Base-by-base conservation (phyloP, 2,797 vertebrate species). In the Discoglossus pictus region DNA sequence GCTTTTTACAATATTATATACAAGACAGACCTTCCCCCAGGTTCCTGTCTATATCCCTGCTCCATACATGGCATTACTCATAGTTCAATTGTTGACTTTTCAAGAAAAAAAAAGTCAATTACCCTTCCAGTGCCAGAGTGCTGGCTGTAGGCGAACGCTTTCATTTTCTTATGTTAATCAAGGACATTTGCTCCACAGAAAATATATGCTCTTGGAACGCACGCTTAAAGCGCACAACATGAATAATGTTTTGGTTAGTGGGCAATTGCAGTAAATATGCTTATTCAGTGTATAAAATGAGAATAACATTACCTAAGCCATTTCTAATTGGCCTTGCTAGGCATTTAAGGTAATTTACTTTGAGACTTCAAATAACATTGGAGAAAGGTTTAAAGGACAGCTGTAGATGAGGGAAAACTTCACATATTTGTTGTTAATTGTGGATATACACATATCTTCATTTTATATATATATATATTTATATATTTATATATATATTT, bases 151-250 rank as follows among this genome's bases (percentile, higher is more conserved):
- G 75, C 75, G 72, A 53, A 67, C 62, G 59, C n/a, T 75, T 72
- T 81, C 66, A 75, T 75, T 80, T 81, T 70, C 43, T 56, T 72
- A 53, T 65, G 60, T 34, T 76, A 73, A 79, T 76, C 63, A 73
- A 62, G 36, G 43, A 52, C 51, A 72, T 51, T 48, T 55, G n/a
- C 24, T 66, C 73, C 17, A 71, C 69, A 75, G 64, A 48, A 74
- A 4, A 12, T 9, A 0, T 71, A 61, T 46, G 55, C 50, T 75
- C 18, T 18, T 38, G 43, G 71, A 73, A 34, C 63, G 69, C 61
- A n/a, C 46, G n/a, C n/a, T n/a, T n/a, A 38, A 42, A 36, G 42
- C 0, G 0, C 63, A 64, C 75, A 72, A 55, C 1, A 0, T 1
- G 0, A 77, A 79, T 56, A 25, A 4, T 2, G 11, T 62, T 76